These are phyloP conservation scores for Lycocerus yunnanus DNA, from an alignment of 2,888 invertebrate species.

Conservation along the genomic window DNA sequence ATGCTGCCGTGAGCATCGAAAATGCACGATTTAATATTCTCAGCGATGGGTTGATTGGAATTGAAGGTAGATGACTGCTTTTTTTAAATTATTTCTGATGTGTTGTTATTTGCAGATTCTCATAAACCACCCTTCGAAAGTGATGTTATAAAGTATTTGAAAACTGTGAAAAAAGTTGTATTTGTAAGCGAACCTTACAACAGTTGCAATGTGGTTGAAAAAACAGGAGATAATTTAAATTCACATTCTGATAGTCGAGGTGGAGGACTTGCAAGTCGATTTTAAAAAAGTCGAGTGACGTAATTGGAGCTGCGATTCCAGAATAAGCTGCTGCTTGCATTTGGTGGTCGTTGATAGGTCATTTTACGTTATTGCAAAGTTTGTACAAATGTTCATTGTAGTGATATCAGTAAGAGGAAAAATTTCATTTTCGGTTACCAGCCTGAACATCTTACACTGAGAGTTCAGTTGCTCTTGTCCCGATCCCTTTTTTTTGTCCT, in stretches of 20 bases:
- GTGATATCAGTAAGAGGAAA: too few relatives aligned
- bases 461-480: too few relatives aligned
- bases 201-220: constrained; percentile 71
- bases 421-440: too few relatives aligned
- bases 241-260: constrained; percentile 77
- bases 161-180: constrained; percentile 41
- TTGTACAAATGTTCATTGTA: too few relatives aligned
- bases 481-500: too few relatives aligned
- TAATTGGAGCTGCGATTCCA: not conserved
- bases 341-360: too few relatives aligned
- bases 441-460: too few relatives aligned
- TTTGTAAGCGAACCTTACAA: constrained; percentile 56
- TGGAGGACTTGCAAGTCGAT: constrained; percentile 70
- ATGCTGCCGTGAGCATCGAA: constrained; percentile 58
- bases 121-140: constrained; percentile 49
- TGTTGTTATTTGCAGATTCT: constrained; percentile 40
- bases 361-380: too few relatives aligned
- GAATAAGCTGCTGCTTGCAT: too few relatives aligned
- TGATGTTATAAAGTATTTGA: constrained; percentile 45
- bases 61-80: constrained; percentile 49
- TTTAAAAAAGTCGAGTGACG: constrained; percentile 48
- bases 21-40: constrained; percentile 56
- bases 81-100: not conserved
- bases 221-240: constrained; percentile 64
- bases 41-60: constrained; percentile 47